A percentile compares a stretch with the other conserved stretches of the same genome.
phyloP scores from a whole-genome alignment of 2,113 vertebrate species.

The Tetrao urogallus region DNA sequence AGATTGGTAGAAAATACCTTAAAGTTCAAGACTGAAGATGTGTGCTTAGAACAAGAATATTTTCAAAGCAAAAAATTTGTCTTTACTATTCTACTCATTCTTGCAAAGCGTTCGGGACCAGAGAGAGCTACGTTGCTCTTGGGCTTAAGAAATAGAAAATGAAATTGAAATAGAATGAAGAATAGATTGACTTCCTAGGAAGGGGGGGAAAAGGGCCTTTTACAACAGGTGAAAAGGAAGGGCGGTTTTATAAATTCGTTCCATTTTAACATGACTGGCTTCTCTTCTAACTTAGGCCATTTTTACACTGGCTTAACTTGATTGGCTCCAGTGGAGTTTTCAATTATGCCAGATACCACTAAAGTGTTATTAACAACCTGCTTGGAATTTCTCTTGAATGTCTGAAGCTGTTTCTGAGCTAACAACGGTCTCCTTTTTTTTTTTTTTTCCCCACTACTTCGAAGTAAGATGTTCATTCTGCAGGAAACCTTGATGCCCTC shows the following conservation, averaged over 20 bases:
- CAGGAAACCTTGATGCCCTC: conserved; percentile 39
- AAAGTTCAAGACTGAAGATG: background rate
- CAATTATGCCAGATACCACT: conserved; percentile 59
- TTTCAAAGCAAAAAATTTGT: background rate
- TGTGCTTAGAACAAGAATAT: conserved; percentile 1
- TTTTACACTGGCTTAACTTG: conserved; percentile 68
- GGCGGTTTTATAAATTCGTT: conserved; percentile 57
- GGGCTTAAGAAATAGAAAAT: background rate
- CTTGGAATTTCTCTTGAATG: conserved; percentile 55
- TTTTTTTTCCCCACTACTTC: background rate
- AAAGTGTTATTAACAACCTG: conserved; percentile 62
- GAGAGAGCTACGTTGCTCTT: background rate
- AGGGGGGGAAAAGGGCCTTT: background rate
- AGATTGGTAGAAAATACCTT: background rate
- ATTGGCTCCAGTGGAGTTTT: conserved; percentile 69
- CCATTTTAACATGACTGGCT: conserved; percentile 34
- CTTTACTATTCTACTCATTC: background rate
- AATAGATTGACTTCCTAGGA: background rate
- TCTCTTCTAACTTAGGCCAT: conserved; percentile 32
- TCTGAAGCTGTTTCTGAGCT: conserved; percentile 48
- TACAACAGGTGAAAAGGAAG: conserved; percentile 69
- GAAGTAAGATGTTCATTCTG: background rate
- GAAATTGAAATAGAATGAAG: conserved; percentile 11
- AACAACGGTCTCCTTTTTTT: conserved; percentile 23
- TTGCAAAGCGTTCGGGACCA: background rate